phyloP scores from a whole-genome alignment of 2,888 invertebrate genomes.

The Proisotoma minuta region DNA sequence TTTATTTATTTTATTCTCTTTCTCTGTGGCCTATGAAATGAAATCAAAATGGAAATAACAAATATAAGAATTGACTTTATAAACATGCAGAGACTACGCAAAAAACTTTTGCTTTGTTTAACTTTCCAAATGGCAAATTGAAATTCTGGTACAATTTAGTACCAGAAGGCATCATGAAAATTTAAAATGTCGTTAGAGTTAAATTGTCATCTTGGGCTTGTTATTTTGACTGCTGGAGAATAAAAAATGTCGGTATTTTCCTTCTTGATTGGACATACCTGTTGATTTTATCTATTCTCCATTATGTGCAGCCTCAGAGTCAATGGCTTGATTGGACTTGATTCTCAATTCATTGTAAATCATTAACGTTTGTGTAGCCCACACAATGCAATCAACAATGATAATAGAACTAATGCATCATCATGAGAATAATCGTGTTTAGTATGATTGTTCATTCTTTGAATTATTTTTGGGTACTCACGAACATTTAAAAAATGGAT shows the following conservation, averaged over 20 bases:
- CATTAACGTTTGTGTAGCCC: too few relatives aligned
- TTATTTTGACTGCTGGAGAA: neutral
- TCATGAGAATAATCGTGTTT: too few relatives aligned
- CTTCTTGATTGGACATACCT: conserved; percentile 4
- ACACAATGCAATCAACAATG: too few relatives aligned
- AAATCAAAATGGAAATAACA: neutral
- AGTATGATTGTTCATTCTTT: too few relatives aligned
- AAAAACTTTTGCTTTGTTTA: neutral
- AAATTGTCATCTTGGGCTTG: neutral
- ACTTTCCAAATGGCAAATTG: too few relatives aligned
- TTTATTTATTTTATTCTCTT: conserved; percentile 6
- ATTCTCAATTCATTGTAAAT: conserved; percentile 4
- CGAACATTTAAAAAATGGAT: too few relatives aligned
- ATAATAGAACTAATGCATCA: too few relatives aligned
- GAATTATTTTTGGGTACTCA: too few relatives aligned
- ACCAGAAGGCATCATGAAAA: neutral
- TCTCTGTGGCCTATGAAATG: neutral
- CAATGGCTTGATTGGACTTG: neutral
- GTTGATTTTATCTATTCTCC: conserved; percentile 1
- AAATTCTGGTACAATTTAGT: too few relatives aligned
- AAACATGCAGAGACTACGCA: too few relatives aligned
- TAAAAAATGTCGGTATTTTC: neutral
- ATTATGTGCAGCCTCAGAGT: neutral
- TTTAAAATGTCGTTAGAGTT: neutral
- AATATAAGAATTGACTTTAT: neutral